Evolutionary conservation across 1,140 invertebrate species (phyloP).

Genomic region (Subanguina moxae): DNA sequence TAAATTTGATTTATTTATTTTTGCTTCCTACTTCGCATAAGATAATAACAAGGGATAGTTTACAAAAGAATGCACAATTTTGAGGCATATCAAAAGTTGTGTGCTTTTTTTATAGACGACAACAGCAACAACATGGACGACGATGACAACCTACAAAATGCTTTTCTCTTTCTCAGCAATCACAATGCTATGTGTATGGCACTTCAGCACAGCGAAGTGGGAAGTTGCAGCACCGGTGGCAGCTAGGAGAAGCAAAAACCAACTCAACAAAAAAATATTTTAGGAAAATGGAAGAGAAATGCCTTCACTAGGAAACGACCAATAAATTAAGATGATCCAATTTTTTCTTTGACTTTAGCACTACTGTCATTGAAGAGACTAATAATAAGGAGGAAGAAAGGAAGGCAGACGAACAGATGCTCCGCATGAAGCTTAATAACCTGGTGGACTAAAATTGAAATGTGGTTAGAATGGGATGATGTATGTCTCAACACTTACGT

Average conservation of each 20-base stretch:
- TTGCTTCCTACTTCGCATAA: conserved; percentile 4
- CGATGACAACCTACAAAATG: background rate
- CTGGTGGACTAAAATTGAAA: background rate
- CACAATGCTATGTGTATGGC: background rate
- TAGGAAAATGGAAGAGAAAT: background rate
- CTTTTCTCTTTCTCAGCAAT: conserved; percentile 3
- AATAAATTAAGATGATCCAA: conserved; percentile 1
- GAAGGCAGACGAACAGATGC: background rate
- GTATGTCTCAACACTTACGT: conserved; percentile 17
- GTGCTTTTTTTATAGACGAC: background rate
- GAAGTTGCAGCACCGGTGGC: background rate
- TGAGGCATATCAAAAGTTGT: conserved; percentile 1
- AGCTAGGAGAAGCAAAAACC: background rate
- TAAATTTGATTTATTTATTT: background rate
- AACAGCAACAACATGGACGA: conserved; percentile 1
- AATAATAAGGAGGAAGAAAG: background rate
- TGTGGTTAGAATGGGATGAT: too few species aligned
- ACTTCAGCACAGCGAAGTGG: conserved; percentile 3
- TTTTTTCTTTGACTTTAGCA: background rate
- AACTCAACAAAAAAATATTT: background rate
- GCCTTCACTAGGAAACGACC: background rate
- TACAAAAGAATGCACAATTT: background rate
- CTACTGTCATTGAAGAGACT: background rate
- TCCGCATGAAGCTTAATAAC: background rate
- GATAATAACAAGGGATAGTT: background rate